Evolutionary conservation across 1,140 invertebrate species (phyloP).

Genomic region (Leptinotarsa defecta): DNA sequence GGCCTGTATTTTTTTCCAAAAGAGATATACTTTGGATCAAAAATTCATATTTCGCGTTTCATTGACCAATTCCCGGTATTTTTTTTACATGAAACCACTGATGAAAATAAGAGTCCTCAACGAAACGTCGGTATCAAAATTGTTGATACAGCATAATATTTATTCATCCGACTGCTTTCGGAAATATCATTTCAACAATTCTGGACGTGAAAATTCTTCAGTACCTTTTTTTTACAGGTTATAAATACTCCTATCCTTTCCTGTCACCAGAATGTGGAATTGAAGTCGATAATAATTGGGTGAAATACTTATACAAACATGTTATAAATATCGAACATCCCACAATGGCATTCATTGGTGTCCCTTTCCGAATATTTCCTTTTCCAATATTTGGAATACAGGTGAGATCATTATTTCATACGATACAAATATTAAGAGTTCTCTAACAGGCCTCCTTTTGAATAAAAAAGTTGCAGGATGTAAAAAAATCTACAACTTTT

Average conservation of each 20-base stretch:
- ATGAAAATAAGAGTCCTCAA: background rate
- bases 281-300: constrained; percentile 62
- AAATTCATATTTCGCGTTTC: too few species aligned
- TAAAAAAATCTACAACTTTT: too few species aligned
- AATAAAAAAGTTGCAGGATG: too few species aligned
- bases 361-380: constrained; percentile 64
- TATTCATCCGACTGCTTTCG: background rate
- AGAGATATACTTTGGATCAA: too few species aligned
- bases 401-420: constrained; percentile 52
- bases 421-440: background rate
- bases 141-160: background rate
- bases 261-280: constrained; percentile 65
- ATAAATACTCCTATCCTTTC: constrained; percentile 70
- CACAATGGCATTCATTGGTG: constrained; percentile 73
- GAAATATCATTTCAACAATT: background rate
- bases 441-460: too few species aligned
- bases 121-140: background rate
- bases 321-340: constrained; percentile 73
- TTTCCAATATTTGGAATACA: constrained; percentile 73
- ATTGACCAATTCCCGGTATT: too few species aligned
- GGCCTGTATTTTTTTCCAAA: too few species aligned
- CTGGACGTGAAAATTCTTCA: too few species aligned
- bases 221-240: constrained; percentile 60
- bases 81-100: too few species aligned
- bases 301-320: constrained; percentile 76